Evolutionary conservation across 1,140 invertebrate genomes (phyloP).

Genomic region (Maconellicoccus hirsutus): DNA sequence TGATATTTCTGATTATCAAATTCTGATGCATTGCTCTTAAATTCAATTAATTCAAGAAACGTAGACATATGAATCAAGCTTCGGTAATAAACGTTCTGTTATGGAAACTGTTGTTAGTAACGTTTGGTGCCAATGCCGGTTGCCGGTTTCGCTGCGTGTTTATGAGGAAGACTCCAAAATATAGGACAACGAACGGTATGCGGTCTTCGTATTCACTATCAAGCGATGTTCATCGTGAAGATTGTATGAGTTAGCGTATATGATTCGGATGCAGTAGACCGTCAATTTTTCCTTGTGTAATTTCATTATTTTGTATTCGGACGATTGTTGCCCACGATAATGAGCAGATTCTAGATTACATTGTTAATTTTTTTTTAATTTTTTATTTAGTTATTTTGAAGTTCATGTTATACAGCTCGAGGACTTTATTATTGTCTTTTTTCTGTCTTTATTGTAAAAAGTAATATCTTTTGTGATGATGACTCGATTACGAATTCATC

Average conservation of each 20-base stretch:
- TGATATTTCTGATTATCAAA: no score
- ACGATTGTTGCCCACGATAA: not conserved
- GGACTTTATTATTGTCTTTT: not conserved
- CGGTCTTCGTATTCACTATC: not conserved
- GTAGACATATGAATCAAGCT: no score
- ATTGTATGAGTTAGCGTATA: not conserved
- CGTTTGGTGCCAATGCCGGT: not conserved
- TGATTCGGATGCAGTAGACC: not conserved
- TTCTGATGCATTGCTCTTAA: no score
- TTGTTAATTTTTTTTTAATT: not conserved
- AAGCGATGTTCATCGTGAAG: not conserved
- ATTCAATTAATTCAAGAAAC: no score
- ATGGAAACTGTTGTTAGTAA: not conserved
- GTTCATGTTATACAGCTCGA: no score
- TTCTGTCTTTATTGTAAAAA: no score
- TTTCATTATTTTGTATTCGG: not conserved
- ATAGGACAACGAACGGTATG: constrained; percentile 16
- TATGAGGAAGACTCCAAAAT: constrained; percentile 12
- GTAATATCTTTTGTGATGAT: no score
- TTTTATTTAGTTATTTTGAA: not conserved
- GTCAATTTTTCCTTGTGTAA: constrained; percentile 8
- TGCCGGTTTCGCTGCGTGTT: not conserved
- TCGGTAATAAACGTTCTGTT: no score
- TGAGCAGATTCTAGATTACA: constrained; percentile 8
- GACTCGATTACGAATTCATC: no score